Evolutionary conservation across 2,888 invertebrate genomes (phyloP), one percentile per base, ranked within the genome.

Genomic region (Carcina quercana): DNA sequence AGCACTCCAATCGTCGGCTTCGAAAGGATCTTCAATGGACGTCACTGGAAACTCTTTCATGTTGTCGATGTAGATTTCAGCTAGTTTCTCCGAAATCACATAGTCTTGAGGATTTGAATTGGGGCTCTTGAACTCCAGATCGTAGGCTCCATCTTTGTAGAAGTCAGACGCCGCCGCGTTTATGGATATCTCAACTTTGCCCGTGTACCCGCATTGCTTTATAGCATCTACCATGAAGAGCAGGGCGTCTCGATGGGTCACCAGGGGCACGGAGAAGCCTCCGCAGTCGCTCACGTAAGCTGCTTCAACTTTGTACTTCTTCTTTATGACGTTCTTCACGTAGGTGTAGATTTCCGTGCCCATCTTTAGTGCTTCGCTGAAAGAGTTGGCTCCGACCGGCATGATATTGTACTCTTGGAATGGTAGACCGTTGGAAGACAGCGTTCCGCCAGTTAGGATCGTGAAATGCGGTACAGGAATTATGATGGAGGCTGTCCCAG

Each of bases 401-500:
- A 98, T 86, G 48, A 97, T 92, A 89, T 92, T 92, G 79, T 97
- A 97, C 75, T 97, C 97, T 75, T 96, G 96, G 91, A 96, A 95
- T 32, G 96, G 95, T 50, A 96, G 75, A 60, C 96, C 96, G 79
- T 99, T 99, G 35, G 97, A 97, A 46, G 98, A 95, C 54, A 98
- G 95, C 13, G 92, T 92, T 13, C 99, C 99, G 32, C 99, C 99
- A 53, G 96, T 98, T 72, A 99, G 94, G 10, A 98, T 95, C 59
- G 97, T 98, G 73, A 99, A 96, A 29, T 98, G 97, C 11, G 99
- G 99, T 2, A 96, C 96, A 3, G 99, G 99, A 30, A 99, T 86
- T 49, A 98, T 90, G 43, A 99, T 92, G 19, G 94, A 87, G 34
- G 88, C 89, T 53, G 95, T 94, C 42, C 95, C 95, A 39, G 97